Percentiles rank a stretch among this genome's conserved stretches.
These are phyloP conservation scores for Orthonevra nobilis DNA, from an alignment of 2,888 invertebrate species.

Conservation along the genomic window DNA sequence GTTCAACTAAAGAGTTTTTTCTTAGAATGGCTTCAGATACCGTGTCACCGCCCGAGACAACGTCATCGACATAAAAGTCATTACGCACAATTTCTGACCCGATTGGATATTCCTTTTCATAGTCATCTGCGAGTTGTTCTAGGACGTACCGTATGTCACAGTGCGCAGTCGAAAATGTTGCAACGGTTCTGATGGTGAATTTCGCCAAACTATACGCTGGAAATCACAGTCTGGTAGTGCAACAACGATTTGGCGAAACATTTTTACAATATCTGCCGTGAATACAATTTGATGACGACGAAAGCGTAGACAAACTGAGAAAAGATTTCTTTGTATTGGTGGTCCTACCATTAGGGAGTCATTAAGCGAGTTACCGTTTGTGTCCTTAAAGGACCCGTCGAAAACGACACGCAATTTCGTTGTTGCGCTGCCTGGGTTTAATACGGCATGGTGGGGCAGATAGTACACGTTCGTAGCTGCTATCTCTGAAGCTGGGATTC, in stretches of 20 bases:
- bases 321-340: slow-evolving; percentile 52
- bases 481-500: not conserved
- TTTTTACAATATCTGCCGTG: slow-evolving; percentile 63
- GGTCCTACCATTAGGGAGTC: slow-evolving; percentile 53
- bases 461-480: slow-evolving; percentile 25
- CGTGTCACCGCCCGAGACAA: no score
- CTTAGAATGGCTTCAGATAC: slow-evolving; percentile 3
- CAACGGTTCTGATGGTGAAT: not conserved
- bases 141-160: no score
- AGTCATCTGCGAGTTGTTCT: slow-evolving; percentile 39
- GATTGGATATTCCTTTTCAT: slow-evolving; percentile 21
- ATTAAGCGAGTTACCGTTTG: slow-evolving; percentile 48
- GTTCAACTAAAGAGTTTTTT: not conserved
- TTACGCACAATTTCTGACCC: slow-evolving; percentile 41
- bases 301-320: slow-evolving; percentile 34
- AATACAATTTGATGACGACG: slow-evolving; percentile 42
- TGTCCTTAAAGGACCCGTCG: no score
- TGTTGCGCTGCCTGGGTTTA: no score
- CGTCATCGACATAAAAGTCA: slow-evolving; percentile 59
- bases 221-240: slow-evolving; percentile 36
- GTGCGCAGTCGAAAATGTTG: no score
- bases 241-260: slow-evolving; percentile 63
- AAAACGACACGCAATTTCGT: no score
- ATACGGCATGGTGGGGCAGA: no score
- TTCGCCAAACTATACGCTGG: slow-evolving; percentile 67